A percentile compares a stretch with the other conserved stretches of the same genome.
phyloP scores from a whole-genome alignment of 2,888 invertebrate genomes.

The Dinocampus coccinellae region DNA sequence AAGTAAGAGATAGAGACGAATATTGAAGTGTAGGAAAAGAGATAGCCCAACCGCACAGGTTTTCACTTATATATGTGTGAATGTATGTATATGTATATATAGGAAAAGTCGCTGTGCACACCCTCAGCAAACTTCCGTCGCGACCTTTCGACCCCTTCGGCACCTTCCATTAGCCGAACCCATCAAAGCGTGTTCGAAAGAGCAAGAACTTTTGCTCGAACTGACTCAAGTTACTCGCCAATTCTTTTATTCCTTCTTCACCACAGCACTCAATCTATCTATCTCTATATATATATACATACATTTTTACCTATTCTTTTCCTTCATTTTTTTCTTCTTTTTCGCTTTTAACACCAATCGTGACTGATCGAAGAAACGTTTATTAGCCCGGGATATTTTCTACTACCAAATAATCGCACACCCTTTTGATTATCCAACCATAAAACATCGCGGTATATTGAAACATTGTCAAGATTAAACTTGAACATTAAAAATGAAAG shows the following conservation, averaged over 20 bases:
- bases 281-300: neutral
- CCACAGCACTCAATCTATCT: neutral
- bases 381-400: conserved; percentile 26
- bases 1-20: neutral
- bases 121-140: conserved; percentile 34
- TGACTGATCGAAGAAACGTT: conserved; percentile 27
- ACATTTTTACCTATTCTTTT: conserved; percentile 15
- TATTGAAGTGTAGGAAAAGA: neutral
- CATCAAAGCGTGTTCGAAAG: conserved; percentile 24
- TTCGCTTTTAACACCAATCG: conserved; percentile 16
- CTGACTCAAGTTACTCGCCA: conserved; percentile 30
- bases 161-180: conserved; percentile 38
- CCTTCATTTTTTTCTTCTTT: conserved; percentile 4
- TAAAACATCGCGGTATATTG: neutral
- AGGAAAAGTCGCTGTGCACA: conserved; percentile 12
- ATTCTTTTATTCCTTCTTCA: conserved; percentile 34
- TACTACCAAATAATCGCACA: conserved; percentile 26
- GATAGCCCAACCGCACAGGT: conserved; percentile 3
- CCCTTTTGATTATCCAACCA: neutral
- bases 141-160: conserved; percentile 37
- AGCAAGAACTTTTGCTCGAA: conserved; percentile 26
- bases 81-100: conserved; percentile 13
- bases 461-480: conserved; percentile 18
- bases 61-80: neutral
- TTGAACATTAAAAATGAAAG: neutral